These are phyloP conservation scores for Sinocyclocheilus anshuiensis DNA, from an alignment of 2,113 vertebrate species.

Conservation along the genomic window DNA sequence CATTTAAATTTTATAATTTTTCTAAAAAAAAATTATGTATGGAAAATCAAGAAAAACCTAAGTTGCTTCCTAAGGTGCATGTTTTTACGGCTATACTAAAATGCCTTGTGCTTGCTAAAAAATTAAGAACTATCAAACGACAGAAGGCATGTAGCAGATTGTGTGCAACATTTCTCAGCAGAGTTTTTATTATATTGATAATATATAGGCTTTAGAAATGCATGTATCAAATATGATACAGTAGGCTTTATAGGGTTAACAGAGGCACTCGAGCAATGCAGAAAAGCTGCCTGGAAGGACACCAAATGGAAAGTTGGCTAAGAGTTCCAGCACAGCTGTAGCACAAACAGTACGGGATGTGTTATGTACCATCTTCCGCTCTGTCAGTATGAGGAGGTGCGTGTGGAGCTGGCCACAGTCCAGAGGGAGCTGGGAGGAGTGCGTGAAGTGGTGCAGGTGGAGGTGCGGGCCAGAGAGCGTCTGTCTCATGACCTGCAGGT, in stretches of 20 bases:
- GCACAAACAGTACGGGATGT: slow-evolving; percentile 5
- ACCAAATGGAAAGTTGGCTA: slow-evolving; percentile 21
- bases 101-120: too few relatives aligned
- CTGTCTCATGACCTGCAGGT: slow-evolving; percentile 75
- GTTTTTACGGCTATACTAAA: too few relatives aligned
- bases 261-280: not conserved
- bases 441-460: slow-evolving; percentile 62
- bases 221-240: too few relatives aligned
- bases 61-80: too few relatives aligned
- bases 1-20: too few relatives aligned
- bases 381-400: slow-evolving; percentile 72
- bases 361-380: not conserved
- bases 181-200: too few relatives aligned
- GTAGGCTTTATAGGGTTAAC: not conserved
- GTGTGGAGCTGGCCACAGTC: slow-evolving; percentile 65
- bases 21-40: too few relatives aligned
- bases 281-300: not conserved
- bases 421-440: slow-evolving; percentile 71
- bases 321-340: not conserved
- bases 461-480: slow-evolving; percentile 62
- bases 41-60: too few relatives aligned
- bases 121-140: not conserved
- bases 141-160: not conserved
- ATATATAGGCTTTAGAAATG: too few relatives aligned
- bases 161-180: too few relatives aligned